Base-by-base conservation (phyloP, 2,888 invertebrate species). In the Eupithecia centaureata region DNA sequence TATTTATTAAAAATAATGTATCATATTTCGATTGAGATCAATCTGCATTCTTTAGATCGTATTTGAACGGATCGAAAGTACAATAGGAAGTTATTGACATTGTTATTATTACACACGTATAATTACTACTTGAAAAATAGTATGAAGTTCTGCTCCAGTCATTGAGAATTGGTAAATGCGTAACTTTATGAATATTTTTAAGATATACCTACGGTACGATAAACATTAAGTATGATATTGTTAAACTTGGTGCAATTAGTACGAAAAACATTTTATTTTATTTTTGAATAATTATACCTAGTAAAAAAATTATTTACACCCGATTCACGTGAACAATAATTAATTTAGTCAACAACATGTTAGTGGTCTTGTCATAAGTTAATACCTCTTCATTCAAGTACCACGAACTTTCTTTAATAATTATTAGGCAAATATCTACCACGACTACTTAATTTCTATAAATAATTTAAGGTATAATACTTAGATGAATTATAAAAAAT, bases 21-120 rank as follows among this genome's bases (percentile, higher is more conserved):
- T 27, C 33, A 56, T 60, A 63, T 58, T 42, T 56, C 12, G 33
- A 63, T 60, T 68, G 68, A 68, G 68, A 68, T 68, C 68, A 67
- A 28, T 68, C 67, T 61, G 63, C 60, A 51, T 67, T 67, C 54
- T 63, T 42, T 25, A 30, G 33, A 28, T 56, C 28, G 22, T 63
- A 33, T 51, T 33, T 30, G 47, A 63, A 60, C 38, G 63, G 67
- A 60, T 63, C 63, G 56, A 51, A 56, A 67, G 52, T 63, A 35
- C 32, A 59, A 42, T 33, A n/a, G n/a, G n/a, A n/a, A n/a, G 13
- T 28, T 54, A 42, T 25, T 28, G n/a, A n/a, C n/a, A n/a, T n/a
- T n/a, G n/a, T n/a, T n/a, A n/a, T n/a, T n/a, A n/a, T n/a, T n/a
- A n/a, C n/a, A n/a, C n/a, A n/a, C n/a, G n/a, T n/a, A n/a, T n/a